phyloP scores from a whole-genome alignment of 2,888 invertebrate species.

The Bimastos eiseni region DNA sequence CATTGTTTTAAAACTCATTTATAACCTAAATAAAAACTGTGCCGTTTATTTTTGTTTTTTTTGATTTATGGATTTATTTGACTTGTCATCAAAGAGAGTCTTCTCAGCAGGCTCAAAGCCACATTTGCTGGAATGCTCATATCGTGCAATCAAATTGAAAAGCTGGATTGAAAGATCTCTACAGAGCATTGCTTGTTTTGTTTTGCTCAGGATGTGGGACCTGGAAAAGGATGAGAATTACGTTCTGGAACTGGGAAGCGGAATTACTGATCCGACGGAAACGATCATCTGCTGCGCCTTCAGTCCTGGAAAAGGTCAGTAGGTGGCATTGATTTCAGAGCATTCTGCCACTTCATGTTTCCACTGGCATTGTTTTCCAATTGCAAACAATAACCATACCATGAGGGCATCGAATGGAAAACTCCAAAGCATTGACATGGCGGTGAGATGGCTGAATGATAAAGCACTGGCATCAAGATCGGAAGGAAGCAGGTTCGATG shows the following conservation, averaged over 20 bases:
- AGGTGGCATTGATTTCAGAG: too few species aligned
- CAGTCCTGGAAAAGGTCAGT: conserved; percentile 46
- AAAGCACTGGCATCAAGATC: too few species aligned
- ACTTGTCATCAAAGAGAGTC: neutral
- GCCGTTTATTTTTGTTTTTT: neutral
- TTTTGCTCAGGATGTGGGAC: conserved; percentile 84
- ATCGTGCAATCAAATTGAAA: neutral
- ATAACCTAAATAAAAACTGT: neutral
- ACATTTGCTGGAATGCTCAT: neutral
- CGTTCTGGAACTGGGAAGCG: conserved; percentile 69
- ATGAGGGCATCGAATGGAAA: too few species aligned
- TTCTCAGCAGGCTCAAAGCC: neutral
- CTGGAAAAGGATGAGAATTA: conserved; percentile 90
- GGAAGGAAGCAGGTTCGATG: too few species aligned
- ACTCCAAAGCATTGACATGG: too few species aligned
- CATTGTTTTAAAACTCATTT: neutral
- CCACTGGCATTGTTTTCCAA: neutral
- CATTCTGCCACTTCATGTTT: neutral
- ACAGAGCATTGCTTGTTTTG: neutral
- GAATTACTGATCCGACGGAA: conserved; percentile 55
- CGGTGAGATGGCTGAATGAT: too few species aligned
- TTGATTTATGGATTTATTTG: neutral
- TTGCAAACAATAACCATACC: too few species aligned
- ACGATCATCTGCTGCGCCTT: conserved; percentile 62
- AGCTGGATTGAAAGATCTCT: neutral